phyloP scores from a whole-genome alignment of 2,888 invertebrate genomes.

The Baccha elongata region DNA sequence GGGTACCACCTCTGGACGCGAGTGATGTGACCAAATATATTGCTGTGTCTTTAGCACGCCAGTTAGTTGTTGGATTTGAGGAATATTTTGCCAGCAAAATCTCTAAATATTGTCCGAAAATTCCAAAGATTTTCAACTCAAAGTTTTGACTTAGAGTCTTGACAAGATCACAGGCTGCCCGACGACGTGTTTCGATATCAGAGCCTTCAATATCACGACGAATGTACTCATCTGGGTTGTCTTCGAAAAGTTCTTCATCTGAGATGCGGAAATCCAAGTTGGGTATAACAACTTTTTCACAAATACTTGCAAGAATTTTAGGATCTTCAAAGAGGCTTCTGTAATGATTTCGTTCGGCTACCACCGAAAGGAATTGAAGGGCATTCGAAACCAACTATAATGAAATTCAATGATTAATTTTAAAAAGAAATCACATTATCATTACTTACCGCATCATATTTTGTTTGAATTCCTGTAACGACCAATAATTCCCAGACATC shows the following conservation, averaged over 20 bases:
- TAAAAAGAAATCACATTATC: neutral
- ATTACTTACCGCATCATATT: slow-evolving; percentile 92
- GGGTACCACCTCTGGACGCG: slow-evolving; percentile 94
- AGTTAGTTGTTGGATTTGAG: slow-evolving; percentile 89
- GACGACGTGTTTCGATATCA: slow-evolving; percentile 96
- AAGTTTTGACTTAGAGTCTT: slow-evolving; percentile 94
- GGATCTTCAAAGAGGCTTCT: slow-evolving; percentile 94
- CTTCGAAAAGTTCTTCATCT: slow-evolving; percentile 98
- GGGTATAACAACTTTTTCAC: slow-evolving; percentile 99
- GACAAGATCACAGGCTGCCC: slow-evolving; percentile 98
- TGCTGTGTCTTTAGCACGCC: slow-evolving; percentile 98
- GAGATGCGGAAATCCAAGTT: slow-evolving; percentile 98
- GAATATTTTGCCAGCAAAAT: slow-evolving; percentile 87
- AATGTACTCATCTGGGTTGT: slow-evolving; percentile 99
- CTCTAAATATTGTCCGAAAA: slow-evolving; percentile 92
- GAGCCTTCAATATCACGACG: slow-evolving; percentile 98
- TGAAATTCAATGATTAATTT: neutral
- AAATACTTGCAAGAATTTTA: slow-evolving; percentile 93
- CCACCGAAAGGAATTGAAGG: slow-evolving; percentile 95
- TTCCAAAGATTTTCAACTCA: slow-evolving; percentile 93
- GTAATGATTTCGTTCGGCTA: slow-evolving; percentile 95
- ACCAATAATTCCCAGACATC: slow-evolving; percentile 96
- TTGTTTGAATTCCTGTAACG: slow-evolving; percentile 91
- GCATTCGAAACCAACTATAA: slow-evolving; percentile 96
- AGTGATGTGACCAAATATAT: slow-evolving; percentile 97